A percentile compares a stretch with the other conserved stretches of the same genome.
These are phyloP conservation scores for Sebastes alutus DNA, from an alignment of 2,797 vertebrate species.

Conservation along the genomic window DNA sequence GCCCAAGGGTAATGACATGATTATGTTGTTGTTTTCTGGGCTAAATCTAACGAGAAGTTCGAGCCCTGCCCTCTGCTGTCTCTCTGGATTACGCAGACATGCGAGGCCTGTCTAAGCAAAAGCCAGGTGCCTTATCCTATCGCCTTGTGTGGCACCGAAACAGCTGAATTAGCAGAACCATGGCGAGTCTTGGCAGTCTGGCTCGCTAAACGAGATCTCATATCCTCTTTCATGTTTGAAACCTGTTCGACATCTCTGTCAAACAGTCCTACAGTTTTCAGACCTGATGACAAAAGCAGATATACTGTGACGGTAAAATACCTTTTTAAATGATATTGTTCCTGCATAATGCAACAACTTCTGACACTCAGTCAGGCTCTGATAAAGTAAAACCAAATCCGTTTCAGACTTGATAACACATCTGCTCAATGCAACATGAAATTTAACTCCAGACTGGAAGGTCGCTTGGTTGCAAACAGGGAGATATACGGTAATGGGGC, in stretches of 20 bases:
- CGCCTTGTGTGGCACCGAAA: conserved; percentile 63
- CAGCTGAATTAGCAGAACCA: conserved; percentile 65
- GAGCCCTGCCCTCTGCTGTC: conserved; percentile 53
- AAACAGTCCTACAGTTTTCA: conserved; percentile 42
- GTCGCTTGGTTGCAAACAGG: neutral
- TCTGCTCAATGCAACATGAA: conserved; percentile 9
- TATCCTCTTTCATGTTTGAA: conserved; percentile 66
- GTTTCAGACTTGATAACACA: conserved; percentile 16
- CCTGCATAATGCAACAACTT: neutral
- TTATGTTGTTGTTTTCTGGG: conserved; percentile 69
- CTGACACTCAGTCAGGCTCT: neutral
- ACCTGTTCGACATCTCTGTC: conserved; percentile 64
- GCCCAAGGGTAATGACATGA: conserved; percentile 64
- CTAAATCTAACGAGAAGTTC: conserved; percentile 61
- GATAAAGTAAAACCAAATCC: conserved; percentile 19
- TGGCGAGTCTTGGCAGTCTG: conserved; percentile 37
- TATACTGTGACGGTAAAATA: neutral
- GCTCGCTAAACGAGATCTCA: conserved; percentile 42
- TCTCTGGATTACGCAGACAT: conserved; percentile 63
- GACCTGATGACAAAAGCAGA: conserved; percentile 72
- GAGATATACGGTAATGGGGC: conserved; percentile 1
- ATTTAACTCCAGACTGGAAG: conserved; percentile 7
- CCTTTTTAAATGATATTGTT: conserved; percentile 30
- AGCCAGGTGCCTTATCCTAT: conserved; percentile 70
- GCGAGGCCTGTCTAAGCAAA: conserved; percentile 58